A percentile compares a stretch with the other conserved stretches of the same genome.
Conservation (phyloP, 2,113 vertebrate species). For the Poicephalus meyeri region DNA sequence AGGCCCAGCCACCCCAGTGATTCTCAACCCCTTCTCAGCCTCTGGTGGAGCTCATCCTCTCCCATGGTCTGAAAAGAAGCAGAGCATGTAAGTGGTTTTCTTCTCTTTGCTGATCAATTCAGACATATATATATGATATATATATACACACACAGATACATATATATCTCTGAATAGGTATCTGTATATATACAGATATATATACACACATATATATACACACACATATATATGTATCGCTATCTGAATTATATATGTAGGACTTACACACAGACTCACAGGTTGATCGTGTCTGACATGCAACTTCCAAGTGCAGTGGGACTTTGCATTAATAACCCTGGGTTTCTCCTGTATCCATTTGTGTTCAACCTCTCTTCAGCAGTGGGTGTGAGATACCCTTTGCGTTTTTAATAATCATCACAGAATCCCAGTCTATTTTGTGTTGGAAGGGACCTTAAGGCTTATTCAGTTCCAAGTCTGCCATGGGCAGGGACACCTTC, state of each 20-base stretch:
- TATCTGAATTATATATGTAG: not conserved
- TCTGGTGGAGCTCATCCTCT: not conserved
- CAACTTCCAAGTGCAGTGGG: not conserved
- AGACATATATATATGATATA: not conserved
- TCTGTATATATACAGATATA: too few relatives aligned
- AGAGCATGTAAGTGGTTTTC: rapidly evolving
- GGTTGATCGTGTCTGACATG: not conserved
- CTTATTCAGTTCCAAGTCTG: not conserved
- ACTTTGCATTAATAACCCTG: not conserved
- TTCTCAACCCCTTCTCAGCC: not conserved
- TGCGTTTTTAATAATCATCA: not conserved
- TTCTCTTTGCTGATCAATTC: not conserved
- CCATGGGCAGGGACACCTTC: not conserved
- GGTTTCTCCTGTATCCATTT: not conserved
- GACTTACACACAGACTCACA: not conserved
- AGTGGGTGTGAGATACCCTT: not conserved
- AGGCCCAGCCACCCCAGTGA: not conserved
- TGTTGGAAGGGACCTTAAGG: not conserved
- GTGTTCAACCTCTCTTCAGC: not conserved
- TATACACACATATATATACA: too few relatives aligned
- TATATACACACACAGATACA: too few relatives aligned
- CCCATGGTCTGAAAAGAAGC: not conserved
- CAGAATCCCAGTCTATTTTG: not conserved
- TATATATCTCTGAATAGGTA: too few relatives aligned
- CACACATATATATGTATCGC: not conserved